Conservation (phyloP, 2,113 vertebrate species). For the Sardina pilchardus region DNA sequence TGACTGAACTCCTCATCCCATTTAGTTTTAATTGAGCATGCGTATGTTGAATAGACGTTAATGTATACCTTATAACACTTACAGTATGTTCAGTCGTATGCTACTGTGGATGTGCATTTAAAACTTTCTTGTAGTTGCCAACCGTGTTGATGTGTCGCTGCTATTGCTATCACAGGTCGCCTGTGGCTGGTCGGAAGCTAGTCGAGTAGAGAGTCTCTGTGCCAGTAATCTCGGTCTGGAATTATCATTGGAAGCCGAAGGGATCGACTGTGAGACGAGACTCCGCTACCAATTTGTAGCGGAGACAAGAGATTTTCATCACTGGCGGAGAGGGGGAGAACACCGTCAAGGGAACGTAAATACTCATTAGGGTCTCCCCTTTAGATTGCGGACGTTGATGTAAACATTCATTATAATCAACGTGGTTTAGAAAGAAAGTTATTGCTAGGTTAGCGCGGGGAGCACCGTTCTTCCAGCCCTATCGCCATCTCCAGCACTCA, state of each 20-base stretch:
- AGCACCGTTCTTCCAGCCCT: constrained; percentile 56
- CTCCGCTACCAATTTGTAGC: constrained; percentile 35
- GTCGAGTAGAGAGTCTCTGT: constrained; percentile 38
- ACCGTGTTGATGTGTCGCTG: not conserved
- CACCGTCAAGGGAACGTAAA: constrained; percentile 2
- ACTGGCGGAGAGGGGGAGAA: constrained; percentile 7
- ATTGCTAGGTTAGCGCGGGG: constrained; percentile 30
- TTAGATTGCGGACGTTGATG: not conserved
- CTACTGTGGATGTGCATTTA: not conserved
- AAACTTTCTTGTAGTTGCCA: not conserved
- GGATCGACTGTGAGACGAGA: constrained; percentile 18
- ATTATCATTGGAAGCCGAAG: constrained; percentile 10
- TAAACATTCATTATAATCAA: not conserved
- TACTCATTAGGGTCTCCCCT: not conserved
- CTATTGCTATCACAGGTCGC: not conserved
- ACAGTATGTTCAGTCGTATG: not conserved
- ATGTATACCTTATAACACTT: too few species aligned
- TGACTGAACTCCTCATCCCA: not conserved
- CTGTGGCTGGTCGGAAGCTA: constrained; percentile 40
- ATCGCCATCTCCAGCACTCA: constrained; percentile 60
- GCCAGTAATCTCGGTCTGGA: not conserved
- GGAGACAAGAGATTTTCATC: constrained; percentile 32
- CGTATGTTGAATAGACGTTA: not conserved
- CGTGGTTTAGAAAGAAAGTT: constrained; percentile 7
- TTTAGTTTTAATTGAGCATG: not conserved